Conservation (phyloP, 2,888 invertebrate genomes). For the Leucania comma region DNA sequence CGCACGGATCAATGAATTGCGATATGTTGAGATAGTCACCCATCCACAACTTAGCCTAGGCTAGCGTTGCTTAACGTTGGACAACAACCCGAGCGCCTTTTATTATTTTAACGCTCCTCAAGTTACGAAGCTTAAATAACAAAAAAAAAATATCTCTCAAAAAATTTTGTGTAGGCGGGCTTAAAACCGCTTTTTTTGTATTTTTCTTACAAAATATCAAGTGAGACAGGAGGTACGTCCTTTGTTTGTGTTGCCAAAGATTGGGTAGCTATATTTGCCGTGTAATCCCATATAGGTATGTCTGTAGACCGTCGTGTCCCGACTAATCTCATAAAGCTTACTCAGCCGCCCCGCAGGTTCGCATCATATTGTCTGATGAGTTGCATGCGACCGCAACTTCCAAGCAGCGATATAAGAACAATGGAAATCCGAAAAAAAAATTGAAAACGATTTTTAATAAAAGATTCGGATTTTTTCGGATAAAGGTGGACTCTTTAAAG, state of each 20-base stretch:
- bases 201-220: conserved; percentile 58
- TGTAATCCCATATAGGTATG: conserved; percentile 51
- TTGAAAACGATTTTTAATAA: too few relatives aligned
- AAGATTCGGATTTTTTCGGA: too few relatives aligned
- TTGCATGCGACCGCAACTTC: conserved; percentile 67
- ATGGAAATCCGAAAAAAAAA: too few relatives aligned
- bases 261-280: conserved; percentile 43
- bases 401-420: too few relatives aligned
- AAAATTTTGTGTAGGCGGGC: conserved; percentile 3
- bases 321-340: conserved; percentile 80
- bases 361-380: conserved; percentile 69
- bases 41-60: too few relatives aligned
- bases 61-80: too few relatives aligned
- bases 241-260: conserved; percentile 55
- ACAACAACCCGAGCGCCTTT: too few relatives aligned
- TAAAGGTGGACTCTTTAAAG: too few relatives aligned
- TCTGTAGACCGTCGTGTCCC: conserved; percentile 66
- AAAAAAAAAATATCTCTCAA: not conserved
- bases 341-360: conserved; percentile 70
- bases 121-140: not conserved
- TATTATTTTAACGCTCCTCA: not conserved
- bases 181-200: conserved; percentile 29
- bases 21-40: too few relatives aligned
- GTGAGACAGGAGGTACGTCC: conserved; percentile 39
- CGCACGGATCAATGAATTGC: too few relatives aligned